Percentiles rank a stretch among this genome's conserved stretches.
phyloP scores from a whole-genome alignment of 2,888 invertebrate genomes.

The Selenia dentaria region DNA sequence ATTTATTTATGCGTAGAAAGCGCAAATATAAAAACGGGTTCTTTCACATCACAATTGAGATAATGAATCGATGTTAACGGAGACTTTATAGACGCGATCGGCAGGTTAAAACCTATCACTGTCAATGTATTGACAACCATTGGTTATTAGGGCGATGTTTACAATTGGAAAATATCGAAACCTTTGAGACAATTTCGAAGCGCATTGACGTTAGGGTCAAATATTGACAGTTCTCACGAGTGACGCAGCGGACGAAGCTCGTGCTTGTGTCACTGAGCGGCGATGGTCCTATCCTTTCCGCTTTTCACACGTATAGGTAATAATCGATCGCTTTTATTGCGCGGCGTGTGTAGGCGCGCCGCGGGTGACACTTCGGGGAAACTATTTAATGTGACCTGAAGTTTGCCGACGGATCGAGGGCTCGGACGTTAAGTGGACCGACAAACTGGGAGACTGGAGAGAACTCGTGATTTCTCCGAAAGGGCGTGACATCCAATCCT shows the following conservation, averaged over 20 bases:
- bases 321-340: slow-evolving; percentile 83
- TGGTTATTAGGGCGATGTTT: slow-evolving; percentile 65
- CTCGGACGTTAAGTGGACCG: slow-evolving; percentile 64
- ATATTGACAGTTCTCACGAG: slow-evolving; percentile 84
- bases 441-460: slow-evolving; percentile 55
- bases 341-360: slow-evolving; percentile 67
- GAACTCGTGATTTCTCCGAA: slow-evolving; percentile 54
- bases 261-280: slow-evolving; percentile 57
- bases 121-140: slow-evolving; percentile 13
- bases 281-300: slow-evolving; percentile 70
- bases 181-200: slow-evolving; percentile 82
- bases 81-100: slow-evolving; percentile 40
- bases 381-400: slow-evolving; percentile 65
- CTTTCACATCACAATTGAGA: slow-evolving; percentile 69
- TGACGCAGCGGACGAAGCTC: slow-evolving; percentile 65
- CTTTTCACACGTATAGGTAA: slow-evolving; percentile 84
- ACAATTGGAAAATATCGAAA: slow-evolving; percentile 78
- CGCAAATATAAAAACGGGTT: slow-evolving; percentile 80
- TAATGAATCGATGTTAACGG: slow-evolving; percentile 68
- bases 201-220: slow-evolving; percentile 67
- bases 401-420: slow-evolving; percentile 59
- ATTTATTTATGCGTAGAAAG: slow-evolving; percentile 82
- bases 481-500: slow-evolving; percentile 35
- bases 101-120: slow-evolving; percentile 45
- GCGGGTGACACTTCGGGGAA: slow-evolving; percentile 73